Evolutionary conservation across 2,888 invertebrate species (phyloP), one percentile per base, ranked within the genome.

Genomic region (Agrenia bidenticulata): DNA sequence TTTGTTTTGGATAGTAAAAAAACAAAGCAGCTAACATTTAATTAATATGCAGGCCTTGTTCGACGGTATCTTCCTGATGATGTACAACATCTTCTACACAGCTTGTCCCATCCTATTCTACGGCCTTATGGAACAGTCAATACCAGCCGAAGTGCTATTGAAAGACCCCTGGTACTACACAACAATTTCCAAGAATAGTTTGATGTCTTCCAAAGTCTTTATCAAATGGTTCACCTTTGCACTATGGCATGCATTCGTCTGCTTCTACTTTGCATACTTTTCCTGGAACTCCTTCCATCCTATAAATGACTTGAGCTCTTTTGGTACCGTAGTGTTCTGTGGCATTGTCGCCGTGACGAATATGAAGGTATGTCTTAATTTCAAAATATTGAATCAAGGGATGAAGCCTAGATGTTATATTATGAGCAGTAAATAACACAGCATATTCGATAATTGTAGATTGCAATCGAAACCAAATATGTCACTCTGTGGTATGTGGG

Each of bases 61-160:
- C 79, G 89, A 90, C 79, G 86, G 88, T 0, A 81, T 88, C 78
- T 90, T 87, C 78, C 82, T 92, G 72, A 89, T 89, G 76, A 82
- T 87, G 65, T 92, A 84, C 82, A 92, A 92, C 80, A 83, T 90
- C 55, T 78, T 88, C 27, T 90, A 90, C 78, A 87, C 91, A 0
- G 86, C 90, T 0, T 78, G 88, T 58, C 92, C 92, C 0, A 86
- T 91, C 62, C 80, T 91, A 15, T 77, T 88, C 9, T 88, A 88
- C 70, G 88, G 90, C 0, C 81, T 92, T 58, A 86, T 89, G 17
- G 92, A 92, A 77, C 89, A 91, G 77, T 83, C 87, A 67, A 85
- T 86, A 78, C 80, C 84, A 0, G 83, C 86, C 1, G 78, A 82
- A 0, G 79, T 81, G 1, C 81, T 85, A 58, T 78, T 80, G 76